phyloP scores from a whole-genome alignment of 2,113 vertebrate species.

The Myiagra hebetior region DNA sequence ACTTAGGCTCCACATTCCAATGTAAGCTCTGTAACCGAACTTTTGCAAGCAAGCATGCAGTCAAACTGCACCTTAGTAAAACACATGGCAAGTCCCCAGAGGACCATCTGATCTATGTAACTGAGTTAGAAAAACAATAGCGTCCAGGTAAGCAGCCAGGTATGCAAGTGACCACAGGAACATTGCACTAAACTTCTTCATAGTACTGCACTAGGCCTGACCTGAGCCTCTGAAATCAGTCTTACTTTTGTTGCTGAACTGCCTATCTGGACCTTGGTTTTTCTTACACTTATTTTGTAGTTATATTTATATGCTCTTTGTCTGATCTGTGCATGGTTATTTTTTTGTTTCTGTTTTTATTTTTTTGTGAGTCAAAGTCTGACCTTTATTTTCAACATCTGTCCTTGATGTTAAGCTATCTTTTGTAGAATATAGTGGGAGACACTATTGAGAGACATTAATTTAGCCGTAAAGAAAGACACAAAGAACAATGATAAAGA shows the following conservation, averaged over 20 bases:
- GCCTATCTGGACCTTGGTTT: conserved; percentile 94
- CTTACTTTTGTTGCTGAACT: conserved; percentile 89
- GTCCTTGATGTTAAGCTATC: conserved; percentile 82
- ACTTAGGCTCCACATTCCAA: conserved; percentile 89
- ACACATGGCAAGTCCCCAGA: conserved; percentile 99
- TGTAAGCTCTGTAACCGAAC: conserved; percentile 98
- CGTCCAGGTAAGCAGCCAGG: conserved; percentile 83
- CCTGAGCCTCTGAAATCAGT: conserved; percentile 91
- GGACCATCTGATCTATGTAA: conserved; percentile 98
- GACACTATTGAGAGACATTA: conserved; percentile 78
- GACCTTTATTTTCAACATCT: conserved; percentile 86
- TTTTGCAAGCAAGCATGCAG: conserved; percentile 97
- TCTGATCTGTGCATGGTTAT: conserved; percentile 80
- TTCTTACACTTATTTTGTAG: conserved; percentile 90
- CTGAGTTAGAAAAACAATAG: conserved; percentile 87
- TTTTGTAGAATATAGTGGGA: conserved; percentile 84
- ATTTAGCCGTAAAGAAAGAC: conserved; percentile 80
- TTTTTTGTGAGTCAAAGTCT: conserved; percentile 90
- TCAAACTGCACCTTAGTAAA: conserved; percentile 99
- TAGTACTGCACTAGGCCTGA: conserved; percentile 93
- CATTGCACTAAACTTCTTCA: conserved; percentile 88
- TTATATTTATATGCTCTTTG: conserved; percentile 85
- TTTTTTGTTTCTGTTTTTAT: conserved; percentile 71
- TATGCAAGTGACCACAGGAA: conserved; percentile 84
- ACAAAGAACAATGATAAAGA: conserved; percentile 86